Base-by-base conservation (phyloP, 1,140 invertebrate genomes). In the Coboldia fuscipes region DNA sequence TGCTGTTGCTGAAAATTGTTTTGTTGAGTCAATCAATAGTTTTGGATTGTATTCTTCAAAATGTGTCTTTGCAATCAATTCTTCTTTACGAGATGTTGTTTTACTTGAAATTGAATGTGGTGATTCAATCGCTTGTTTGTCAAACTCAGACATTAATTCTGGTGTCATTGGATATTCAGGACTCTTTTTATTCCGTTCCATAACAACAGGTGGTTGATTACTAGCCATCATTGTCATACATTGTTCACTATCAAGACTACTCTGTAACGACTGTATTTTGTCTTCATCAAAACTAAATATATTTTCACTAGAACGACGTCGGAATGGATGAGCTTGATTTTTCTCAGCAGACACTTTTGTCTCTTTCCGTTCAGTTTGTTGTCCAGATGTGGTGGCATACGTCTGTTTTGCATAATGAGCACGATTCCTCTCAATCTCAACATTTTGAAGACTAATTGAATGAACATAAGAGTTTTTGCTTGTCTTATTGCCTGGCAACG, bases 231-330 rank as follows among this genome's bases (percentile, higher is more conserved):
- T 65, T 2, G 57, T 55, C 40, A 51, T 36, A 18, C 37, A 36
- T 10, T 39, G 50, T 41, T 60, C 57, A 40, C 56, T 57, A 21
- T 51, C 57, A 17, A 50, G 54, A 19, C 63, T 65, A 35, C 63
- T 57, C n/a, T 64, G 66, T 14, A 74, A 48, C n/a, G 66, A 70
- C 44, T 72, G 68, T 26, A 73, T 73, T 42, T 68, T 63, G 39
- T 72, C 70, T 48, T 72, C 69, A 42, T 74, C 70, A 37, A 74
- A 74, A 44, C 70, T 72, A 40, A 74, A 72, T 10, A 74, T 68
- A 29, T 70, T 72, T 22, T 68, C 66, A 33, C 52, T 51, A 36
- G 57, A 56, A 0, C 65, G 67, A 22, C 64, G 63, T 20, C 30
- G 30, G 15, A 16, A 30, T 16, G n/a, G n/a, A n/a, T n/a, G n/a